Base-by-base conservation (phyloP, 2,113 vertebrate genomes). In the Phoenicopterus ruber region DNA sequence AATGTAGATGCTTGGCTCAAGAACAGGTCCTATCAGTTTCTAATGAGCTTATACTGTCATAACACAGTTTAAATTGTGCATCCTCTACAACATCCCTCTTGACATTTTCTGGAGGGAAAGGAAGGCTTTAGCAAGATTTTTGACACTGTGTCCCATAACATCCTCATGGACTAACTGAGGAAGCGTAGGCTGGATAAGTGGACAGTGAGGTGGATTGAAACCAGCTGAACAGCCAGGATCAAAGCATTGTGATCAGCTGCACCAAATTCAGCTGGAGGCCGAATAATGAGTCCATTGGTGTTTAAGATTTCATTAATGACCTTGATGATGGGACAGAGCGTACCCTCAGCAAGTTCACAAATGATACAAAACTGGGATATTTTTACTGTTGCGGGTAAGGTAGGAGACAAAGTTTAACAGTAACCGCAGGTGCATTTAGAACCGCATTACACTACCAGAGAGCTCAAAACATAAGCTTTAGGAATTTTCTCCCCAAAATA, bases 381-480 rank as follows among this genome's bases (percentile, higher is more conserved):
- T 79, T 84, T 88, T 52, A 36, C 28, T 46, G 52, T 55, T 42
- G 11, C 5, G 1, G 17, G 21, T 55, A 49, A 55, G 17, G 24
- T 62, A 44, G 34, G 13, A 66, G 38, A n/a, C 8, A 84, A 77
- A 54, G 20, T 52, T 62, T 72, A 65, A n/a, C 19, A 76, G 36
- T 10, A 63, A 54, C 32, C 36, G 34, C 26, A 76, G 40, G 42
- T 42, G 21, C 7, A 32, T 38, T 62, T 62, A 77, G 36, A 70
- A 65, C 11, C 7, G 3, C 4, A 5, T 32, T 49, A 32, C 12
- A 25, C 18, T 62, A 28, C 22, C 1, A 1, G 13, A n/a, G n/a
- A 40, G 17, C 25, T 70, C 13, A 55, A 59, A 82, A 26, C 22
- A 54, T 31, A 13, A 76, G 12, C 5, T 70, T 69, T 34, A 47